phyloP scores from a whole-genome alignment of 2,113 vertebrate species.

The Zapus hudsonius region DNA sequence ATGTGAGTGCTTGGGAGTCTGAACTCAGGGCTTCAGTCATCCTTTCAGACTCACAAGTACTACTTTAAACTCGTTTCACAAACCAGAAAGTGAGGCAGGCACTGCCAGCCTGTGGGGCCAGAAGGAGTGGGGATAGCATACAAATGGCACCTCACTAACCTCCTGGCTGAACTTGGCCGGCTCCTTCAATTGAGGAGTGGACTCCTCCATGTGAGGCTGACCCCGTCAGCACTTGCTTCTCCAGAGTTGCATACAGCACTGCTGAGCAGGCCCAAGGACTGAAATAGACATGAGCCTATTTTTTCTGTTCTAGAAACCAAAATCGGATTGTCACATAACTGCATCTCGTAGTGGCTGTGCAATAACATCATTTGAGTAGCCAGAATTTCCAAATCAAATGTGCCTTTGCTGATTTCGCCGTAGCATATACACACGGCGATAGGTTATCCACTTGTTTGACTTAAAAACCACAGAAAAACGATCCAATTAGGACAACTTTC shows the following conservation, averaged over 20 bases:
- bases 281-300: background rate
- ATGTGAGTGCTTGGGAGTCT: too few relatives aligned
- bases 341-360: rapidly evolving
- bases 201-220: background rate
- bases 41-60: too few relatives aligned
- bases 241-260: rapidly evolving
- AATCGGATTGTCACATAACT: background rate
- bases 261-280: too few relatives aligned
- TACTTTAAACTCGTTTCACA: background rate
- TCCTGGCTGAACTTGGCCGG: background rate
- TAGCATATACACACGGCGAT: background rate
- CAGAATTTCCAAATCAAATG: background rate
- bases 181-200: too few relatives aligned
- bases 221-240: background rate
- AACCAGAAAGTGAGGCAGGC: too few relatives aligned
- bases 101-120: rapidly evolving
- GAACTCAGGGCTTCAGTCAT: too few relatives aligned
- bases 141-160: rapidly evolving
- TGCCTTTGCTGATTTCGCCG: background rate
- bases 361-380: rapidly evolving
- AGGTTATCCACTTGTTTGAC: background rate
- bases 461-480: background rate
- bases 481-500: background rate
- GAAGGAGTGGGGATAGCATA: background rate
- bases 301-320: background rate